phyloP scores from a whole-genome alignment of 2,113 vertebrate genomes.

The Scomber colias region DNA sequence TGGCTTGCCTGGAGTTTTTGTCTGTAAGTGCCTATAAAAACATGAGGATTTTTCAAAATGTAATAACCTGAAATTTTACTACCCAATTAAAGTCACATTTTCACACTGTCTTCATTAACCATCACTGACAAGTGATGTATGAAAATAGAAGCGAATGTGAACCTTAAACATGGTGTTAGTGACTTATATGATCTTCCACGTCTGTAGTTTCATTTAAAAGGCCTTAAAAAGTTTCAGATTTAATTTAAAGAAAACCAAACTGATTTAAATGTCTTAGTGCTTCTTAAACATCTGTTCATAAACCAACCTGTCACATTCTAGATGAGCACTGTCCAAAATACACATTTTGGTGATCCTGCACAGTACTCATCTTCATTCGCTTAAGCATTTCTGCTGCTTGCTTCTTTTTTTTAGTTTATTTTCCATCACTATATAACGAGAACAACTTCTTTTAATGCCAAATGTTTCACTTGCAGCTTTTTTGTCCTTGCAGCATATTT shows the following conservation, averaged over 20 bases:
- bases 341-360: not conserved
- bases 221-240: not conserved
- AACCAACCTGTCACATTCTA: not conserved
- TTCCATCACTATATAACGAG: constrained; percentile 30
- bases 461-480: constrained; percentile 59
- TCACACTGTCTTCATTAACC: constrained; percentile 32
- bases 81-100: constrained; percentile 35
- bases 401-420: not conserved
- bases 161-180: not conserved
- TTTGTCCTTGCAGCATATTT: constrained; percentile 51
- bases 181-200: constrained; percentile 9
- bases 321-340: not conserved
- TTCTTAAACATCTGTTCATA: not conserved
- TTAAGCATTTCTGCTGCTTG: not conserved
- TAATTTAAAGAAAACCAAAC: constrained; percentile 4
- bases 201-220: constrained; percentile 14
- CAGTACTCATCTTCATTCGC: too few species aligned
- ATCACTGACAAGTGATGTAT: constrained; percentile 4
- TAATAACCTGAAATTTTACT: constrained; percentile 24
- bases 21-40: constrained; percentile 33
- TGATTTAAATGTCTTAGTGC: not conserved
- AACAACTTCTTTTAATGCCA: constrained; percentile 58
- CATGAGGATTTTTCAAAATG: constrained; percentile 26
- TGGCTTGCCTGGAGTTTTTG: constrained; percentile 26
- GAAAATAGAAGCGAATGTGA: constrained; percentile 19